Conservation (phyloP, 2,888 invertebrate species). For the Pilophorus perplexus region DNA sequence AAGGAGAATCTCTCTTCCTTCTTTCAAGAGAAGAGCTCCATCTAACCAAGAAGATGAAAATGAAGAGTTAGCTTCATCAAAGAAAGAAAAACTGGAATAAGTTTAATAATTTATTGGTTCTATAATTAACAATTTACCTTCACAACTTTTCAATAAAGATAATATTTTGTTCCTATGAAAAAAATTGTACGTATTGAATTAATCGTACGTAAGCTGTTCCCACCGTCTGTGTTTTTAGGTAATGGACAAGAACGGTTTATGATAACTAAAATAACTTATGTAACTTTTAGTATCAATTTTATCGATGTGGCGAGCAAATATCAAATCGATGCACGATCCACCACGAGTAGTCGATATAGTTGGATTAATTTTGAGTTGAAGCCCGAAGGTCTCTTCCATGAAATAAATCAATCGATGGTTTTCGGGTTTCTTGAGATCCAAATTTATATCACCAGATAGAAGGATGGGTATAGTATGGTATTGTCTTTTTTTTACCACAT, state of each 20-base stretch:
- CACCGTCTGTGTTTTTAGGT: not conserved
- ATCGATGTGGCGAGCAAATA: conserved; percentile 22
- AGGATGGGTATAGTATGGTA: conserved; percentile 20
- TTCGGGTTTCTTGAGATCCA: not conserved
- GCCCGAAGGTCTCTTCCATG: conserved; percentile 17
- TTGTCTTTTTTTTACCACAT: conserved; percentile 21
- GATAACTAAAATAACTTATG: conserved; percentile 6
- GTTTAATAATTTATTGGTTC: conserved; percentile 11
- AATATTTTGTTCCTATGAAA: not conserved
- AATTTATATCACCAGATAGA: conserved; percentile 12
- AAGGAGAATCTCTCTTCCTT: conserved; percentile 22
- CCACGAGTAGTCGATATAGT: not conserved
- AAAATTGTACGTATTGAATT: not conserved
- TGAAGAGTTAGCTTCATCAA: conserved; percentile 3
- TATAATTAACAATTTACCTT: conserved; percentile 1
- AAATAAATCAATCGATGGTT: conserved; percentile 18
- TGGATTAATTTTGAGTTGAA: conserved; percentile 20
- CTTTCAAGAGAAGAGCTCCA: conserved; percentile 12
- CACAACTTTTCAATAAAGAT: not conserved
- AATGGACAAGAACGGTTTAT: conserved; percentile 5
- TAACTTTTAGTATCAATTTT: conserved; percentile 9
- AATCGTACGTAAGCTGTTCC: too few species aligned
- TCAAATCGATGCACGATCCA: conserved; percentile 5
- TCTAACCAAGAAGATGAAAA: conserved; percentile 2
- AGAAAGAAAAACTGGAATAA: conserved; percentile 2